A percentile compares a stretch with the other conserved stretches of the same genome.
phyloP scores from a whole-genome alignment of 2,888 invertebrate genomes.

The Ormyrus rosae region DNA sequence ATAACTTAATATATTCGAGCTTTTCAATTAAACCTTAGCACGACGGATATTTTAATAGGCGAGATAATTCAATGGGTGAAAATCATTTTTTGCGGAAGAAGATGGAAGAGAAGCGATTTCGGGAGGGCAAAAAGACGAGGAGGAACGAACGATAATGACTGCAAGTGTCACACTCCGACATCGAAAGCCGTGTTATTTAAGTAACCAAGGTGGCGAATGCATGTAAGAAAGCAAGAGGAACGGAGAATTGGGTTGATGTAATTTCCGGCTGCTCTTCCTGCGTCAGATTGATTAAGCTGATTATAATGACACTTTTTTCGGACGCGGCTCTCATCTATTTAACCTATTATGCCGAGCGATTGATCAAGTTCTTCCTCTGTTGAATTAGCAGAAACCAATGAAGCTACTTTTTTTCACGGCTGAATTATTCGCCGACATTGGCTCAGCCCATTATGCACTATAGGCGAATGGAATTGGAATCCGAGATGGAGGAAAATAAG shows the following conservation, averaged over 20 bases:
- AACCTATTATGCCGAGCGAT: conserved; percentile 2
- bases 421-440: too few relatives aligned
- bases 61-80: background rate
- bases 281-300: conserved; percentile 13
- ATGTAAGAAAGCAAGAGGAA: background rate
- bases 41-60: too few relatives aligned
- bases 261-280: background rate
- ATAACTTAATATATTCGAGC: too few relatives aligned
- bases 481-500: background rate
- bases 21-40: too few relatives aligned
- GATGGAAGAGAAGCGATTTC: background rate
- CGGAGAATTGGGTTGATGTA: background rate
- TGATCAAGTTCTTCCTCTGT: background rate
- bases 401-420: background rate
- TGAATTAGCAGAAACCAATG: background rate
- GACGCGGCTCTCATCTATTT: background rate
- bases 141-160: conserved; percentile 24
- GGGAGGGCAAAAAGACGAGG: background rate
- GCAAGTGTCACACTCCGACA: background rate
- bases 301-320: conserved; percentile 19
- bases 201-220: background rate
- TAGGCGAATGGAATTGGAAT: too few relatives aligned
- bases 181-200: conserved; percentile 24
- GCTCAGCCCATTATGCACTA: too few relatives aligned
- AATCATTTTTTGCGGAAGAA: background rate